Base-by-base conservation (phyloP, 2,888 invertebrate species). In the Cheiracanthium punctorium region DNA sequence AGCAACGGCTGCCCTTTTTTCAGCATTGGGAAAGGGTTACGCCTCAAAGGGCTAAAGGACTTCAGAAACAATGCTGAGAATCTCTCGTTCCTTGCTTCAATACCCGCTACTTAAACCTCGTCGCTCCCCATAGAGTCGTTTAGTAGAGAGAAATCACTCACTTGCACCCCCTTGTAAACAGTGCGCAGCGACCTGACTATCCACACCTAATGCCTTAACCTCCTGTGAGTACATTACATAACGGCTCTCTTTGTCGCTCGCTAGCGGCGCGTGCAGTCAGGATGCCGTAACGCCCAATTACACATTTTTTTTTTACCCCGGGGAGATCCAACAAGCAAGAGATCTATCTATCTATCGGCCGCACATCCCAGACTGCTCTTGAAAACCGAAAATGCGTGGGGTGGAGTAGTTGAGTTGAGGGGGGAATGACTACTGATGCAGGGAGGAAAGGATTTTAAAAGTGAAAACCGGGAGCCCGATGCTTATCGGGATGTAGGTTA, bases 241-340 rank as follows among this genome's bases (percentile, higher is more conserved):
- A 48, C 48, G 48, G 48, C 2, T 2, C 17, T 48, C 48, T 48
- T 48, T 48, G 48, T 48, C 7, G 48, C 48, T 12, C 10, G 1
- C 10, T 17, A 48, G 1, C 48, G 48, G 48, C 48, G 48, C 48
- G 48, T 48, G 48, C n/a, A 48, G 48, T n/a, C n/a, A 17, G n/a
- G 14, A 48, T 48, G 48, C 48, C 48, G 48, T 48, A 48, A 48
- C 48, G 48, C 48, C 48, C 48, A 48, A 48, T 48, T 48, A 48
- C 48, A 48, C 48, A 48, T 12, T n/a, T n/a, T n/a, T n/a, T n/a
- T n/a, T n/a, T n/a, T n/a, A n/a, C 2, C 48, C 48, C 48, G 12
- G 17, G 48, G n/a, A 48, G 48, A 7, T 7, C 10, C 2, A n/a
- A n/a, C n/a, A n/a, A n/a, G n/a, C n/a, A n/a, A n/a, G n/a, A n/a